phyloP scores from a whole-genome alignment of 2,113 vertebrate genomes.

The Ivindomyrus marchei region DNA sequence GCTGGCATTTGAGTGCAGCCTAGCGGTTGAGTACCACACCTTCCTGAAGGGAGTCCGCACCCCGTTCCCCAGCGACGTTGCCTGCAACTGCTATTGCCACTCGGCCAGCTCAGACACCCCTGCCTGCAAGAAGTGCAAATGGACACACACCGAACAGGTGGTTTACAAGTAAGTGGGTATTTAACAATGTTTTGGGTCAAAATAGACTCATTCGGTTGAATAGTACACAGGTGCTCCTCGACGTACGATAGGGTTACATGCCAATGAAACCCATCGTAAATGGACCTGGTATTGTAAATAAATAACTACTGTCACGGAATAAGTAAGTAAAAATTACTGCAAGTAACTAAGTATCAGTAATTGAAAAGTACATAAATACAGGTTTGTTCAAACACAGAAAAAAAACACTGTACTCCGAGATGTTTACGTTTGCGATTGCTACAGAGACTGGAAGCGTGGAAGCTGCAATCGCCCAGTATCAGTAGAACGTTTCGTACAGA shows the following conservation, averaged over 20 bases:
- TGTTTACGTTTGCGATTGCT: neutral
- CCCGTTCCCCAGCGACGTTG: neutral
- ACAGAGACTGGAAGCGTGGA: neutral
- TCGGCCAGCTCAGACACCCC: neutral
- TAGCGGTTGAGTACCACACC: conserved; percentile 45
- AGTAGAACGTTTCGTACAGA: neutral
- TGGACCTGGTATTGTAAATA: neutral
- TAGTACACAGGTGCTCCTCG: neutral
- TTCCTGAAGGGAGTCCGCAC: conserved; percentile 40
- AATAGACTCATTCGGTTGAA: neutral
- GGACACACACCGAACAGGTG: neutral
- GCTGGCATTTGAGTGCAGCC: conserved; percentile 41
- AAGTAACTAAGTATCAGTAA: neutral
- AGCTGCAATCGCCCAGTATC: neutral
- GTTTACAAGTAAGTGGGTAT: conserved; percentile 40
- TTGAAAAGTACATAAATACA: neutral
- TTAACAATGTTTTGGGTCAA: neutral
- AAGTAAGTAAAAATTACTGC: neutral
- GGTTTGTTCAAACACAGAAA: neutral
- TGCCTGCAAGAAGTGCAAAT: conserved; percentile 38
- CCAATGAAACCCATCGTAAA: neutral
- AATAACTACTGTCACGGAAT: neutral
- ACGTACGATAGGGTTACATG: neutral
- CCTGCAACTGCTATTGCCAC: conserved; percentile 28
- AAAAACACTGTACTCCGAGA: neutral